Evolutionary conservation across 2,113 vertebrate genomes (phyloP).

Genomic region (Chaetodon trifascialis): DNA sequence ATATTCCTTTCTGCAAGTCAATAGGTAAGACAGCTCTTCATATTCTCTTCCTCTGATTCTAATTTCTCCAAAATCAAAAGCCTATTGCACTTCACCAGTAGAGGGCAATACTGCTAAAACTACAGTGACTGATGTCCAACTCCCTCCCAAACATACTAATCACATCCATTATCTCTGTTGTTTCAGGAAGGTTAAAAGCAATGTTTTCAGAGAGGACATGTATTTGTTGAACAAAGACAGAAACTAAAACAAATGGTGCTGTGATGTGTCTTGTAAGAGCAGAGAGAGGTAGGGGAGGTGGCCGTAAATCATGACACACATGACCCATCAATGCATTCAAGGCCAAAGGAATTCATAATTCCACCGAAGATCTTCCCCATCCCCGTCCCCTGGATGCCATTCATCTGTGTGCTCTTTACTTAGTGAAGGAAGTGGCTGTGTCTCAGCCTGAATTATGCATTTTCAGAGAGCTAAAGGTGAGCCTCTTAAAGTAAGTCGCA

Average conservation of each 20-base stretch:
- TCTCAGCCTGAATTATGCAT: slow-evolving; percentile 49
- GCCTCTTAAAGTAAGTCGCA: slow-evolving; percentile 31
- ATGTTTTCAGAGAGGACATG: slow-evolving; percentile 49
- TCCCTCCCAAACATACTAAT: slow-evolving; percentile 52
- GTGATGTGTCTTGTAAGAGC: slow-evolving; percentile 43
- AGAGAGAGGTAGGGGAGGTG: slow-evolving; percentile 31
- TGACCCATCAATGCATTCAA: slow-evolving; percentile 45
- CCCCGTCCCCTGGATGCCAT: neutral
- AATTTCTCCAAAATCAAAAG: slow-evolving; percentile 1
- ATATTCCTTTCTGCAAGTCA: neutral
- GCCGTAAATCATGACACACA: slow-evolving; percentile 40
- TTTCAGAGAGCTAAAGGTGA: slow-evolving; percentile 43
- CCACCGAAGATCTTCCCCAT: slow-evolving; percentile 33
- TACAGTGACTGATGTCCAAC: slow-evolving; percentile 35
- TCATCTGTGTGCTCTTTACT: slow-evolving; percentile 48
- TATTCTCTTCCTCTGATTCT: neutral
- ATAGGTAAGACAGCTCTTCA: neutral
- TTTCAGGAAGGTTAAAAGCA: slow-evolving; percentile 36
- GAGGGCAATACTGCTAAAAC: slow-evolving; percentile 80
- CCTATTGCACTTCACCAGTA: slow-evolving; percentile 74
- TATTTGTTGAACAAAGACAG: slow-evolving; percentile 41
- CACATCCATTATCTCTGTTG: slow-evolving; percentile 49
- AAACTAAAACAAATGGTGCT: slow-evolving; percentile 41
- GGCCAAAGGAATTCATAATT: slow-evolving; percentile 48
- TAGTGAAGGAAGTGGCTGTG: slow-evolving; percentile 38